phyloP scores from a whole-genome alignment of 1,140 invertebrate species.

The Maniola jurtina region DNA sequence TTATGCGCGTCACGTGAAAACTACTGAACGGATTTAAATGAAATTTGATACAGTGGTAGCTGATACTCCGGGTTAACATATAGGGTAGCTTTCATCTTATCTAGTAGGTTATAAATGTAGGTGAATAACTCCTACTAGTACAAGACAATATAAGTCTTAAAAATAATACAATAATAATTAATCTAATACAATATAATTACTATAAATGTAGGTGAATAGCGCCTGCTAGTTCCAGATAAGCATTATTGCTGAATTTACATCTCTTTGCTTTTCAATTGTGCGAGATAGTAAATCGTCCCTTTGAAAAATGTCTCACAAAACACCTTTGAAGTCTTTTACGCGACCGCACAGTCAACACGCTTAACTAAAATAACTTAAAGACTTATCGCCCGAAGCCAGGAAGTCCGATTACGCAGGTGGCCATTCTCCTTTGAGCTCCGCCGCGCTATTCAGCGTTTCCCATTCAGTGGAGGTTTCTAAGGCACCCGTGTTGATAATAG shows the following conservation, averaged over 20 bases:
- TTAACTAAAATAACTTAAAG: constrained; percentile 15
- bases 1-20: too few relatives aligned
- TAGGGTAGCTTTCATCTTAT: too few relatives aligned
- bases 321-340: constrained; percentile 7
- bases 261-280: not conserved
- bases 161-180: too few relatives aligned
- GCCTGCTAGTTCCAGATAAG: too few relatives aligned
- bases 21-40: too few relatives aligned
- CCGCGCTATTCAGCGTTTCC: not conserved
- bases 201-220: too few relatives aligned
- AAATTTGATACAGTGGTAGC: too few relatives aligned
- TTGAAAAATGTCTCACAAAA: constrained; percentile 9
- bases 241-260: not conserved
- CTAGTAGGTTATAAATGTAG: too few relatives aligned
- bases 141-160: too few relatives aligned
- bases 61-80: too few relatives aligned
- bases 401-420: constrained; percentile 8
- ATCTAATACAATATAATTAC: too few relatives aligned
- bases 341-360: not conserved
- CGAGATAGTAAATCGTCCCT: constrained; percentile 1
- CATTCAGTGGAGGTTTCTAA: not conserved
- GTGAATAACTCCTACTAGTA: too few relatives aligned
- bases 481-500: not conserved
- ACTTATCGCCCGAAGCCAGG: constrained; percentile 12
- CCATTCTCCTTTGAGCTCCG: not conserved